Evolutionary conservation across 1,140 invertebrate genomes (phyloP).

Genomic region (Eumaeus atala): DNA sequence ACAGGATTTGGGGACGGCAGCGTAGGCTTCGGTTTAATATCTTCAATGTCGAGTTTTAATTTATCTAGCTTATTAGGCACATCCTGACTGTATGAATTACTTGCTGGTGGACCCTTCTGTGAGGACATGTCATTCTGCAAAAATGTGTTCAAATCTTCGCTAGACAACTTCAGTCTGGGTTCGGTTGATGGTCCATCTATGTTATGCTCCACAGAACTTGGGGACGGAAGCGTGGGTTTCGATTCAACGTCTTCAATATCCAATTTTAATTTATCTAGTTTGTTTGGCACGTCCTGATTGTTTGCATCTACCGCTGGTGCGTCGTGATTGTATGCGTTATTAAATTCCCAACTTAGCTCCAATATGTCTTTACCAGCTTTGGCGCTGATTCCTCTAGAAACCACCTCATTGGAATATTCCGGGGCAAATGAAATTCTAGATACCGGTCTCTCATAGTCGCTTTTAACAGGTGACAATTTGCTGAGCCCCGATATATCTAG

Average conservation of each 20-base stretch:
- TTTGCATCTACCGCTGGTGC: slow-evolving; percentile 4
- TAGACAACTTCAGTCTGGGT: slow-evolving; percentile 37
- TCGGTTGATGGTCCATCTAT: slow-evolving; percentile 23
- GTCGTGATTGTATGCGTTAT: slow-evolving; percentile 33
- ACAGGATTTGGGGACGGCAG: slow-evolving; percentile 30
- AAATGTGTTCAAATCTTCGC: too few relatives aligned
- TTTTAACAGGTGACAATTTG: slow-evolving; percentile 46
- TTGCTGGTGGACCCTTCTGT: slow-evolving; percentile 20
- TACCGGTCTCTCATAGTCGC: slow-evolving; percentile 67
- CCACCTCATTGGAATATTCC: slow-evolving; percentile 57
- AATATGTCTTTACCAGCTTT: slow-evolving; percentile 47
- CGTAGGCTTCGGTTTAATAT: slow-evolving; percentile 43
- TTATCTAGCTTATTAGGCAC: slow-evolving; percentile 42
- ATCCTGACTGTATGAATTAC: slow-evolving; percentile 36
- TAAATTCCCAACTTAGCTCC: slow-evolving; percentile 52
- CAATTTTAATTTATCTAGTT: slow-evolving; percentile 36
- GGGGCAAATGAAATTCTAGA: slow-evolving; percentile 71
- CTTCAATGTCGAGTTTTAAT: slow-evolving; percentile 38
- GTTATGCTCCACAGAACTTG: slow-evolving; percentile 22
- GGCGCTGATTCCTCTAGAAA: slow-evolving; percentile 52
- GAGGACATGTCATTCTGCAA: neutral
- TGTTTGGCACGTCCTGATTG: slow-evolving; percentile 2
- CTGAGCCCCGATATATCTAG: slow-evolving; percentile 68
- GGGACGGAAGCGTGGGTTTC: slow-evolving; percentile 35
- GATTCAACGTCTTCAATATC: slow-evolving; percentile 45